Percentiles rank a stretch among this genome's conserved stretches.
phyloP scores from a whole-genome alignment of 2,113 vertebrate genomes.

The Neoarius graeffei region DNA sequence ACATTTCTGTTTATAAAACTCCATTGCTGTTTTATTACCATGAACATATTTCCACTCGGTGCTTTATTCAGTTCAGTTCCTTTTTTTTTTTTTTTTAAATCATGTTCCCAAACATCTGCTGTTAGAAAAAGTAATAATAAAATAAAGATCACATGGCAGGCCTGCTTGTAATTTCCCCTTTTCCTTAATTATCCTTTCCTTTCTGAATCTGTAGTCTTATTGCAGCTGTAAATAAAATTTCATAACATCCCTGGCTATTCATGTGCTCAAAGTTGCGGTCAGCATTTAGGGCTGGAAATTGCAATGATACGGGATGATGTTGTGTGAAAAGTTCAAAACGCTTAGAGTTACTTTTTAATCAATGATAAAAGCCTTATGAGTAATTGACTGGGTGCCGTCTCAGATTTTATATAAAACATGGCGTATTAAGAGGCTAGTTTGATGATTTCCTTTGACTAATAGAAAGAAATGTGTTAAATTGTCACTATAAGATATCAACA shows the following conservation, averaged over 20 bases:
- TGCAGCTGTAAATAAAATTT: conserved; percentile 10
- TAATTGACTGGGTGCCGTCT: background rate
- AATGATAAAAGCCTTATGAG: background rate
- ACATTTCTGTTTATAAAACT: background rate
- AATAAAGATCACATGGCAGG: background rate
- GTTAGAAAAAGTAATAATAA: background rate
- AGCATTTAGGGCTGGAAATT: background rate
- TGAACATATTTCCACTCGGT: background rate
- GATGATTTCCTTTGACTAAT: background rate
- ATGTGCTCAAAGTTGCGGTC: background rate
- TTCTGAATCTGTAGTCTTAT: background rate
- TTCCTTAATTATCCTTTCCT: conserved; percentile 11
- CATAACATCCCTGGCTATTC: background rate
- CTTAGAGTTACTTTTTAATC: background rate
- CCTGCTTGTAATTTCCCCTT: background rate
- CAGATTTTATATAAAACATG: background rate
- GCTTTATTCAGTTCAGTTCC: background rate
- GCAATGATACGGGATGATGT: background rate
- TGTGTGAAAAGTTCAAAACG: background rate
- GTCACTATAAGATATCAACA: background rate
- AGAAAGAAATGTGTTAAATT: background rate
- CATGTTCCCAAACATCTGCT: conserved; percentile 1
- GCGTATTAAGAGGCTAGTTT: background rate
- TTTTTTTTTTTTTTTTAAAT: background rate
- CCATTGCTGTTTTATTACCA: background rate